Evolutionary conservation across 2,888 invertebrate species (phyloP).

Genomic region (Pollenia angustigena): DNA sequence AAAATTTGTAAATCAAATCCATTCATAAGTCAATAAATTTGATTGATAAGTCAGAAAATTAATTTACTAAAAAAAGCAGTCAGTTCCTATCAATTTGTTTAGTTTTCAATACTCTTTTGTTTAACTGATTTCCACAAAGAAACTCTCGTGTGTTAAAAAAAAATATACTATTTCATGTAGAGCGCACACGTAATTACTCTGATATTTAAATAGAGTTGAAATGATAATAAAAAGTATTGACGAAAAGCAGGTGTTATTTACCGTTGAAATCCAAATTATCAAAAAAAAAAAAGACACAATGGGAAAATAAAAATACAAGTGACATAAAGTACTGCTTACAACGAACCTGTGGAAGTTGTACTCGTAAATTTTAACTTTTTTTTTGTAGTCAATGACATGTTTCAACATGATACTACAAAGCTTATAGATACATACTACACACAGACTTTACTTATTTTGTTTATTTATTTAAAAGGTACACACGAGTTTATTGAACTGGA

Average conservation of each 20-base stretch:
- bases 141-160: too few relatives aligned
- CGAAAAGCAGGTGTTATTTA: constrained; percentile 55
- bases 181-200: neutral
- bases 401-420: constrained; percentile 8
- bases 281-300: neutral
- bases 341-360: neutral
- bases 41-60: neutral
- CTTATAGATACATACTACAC: constrained; percentile 27
- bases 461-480: neutral
- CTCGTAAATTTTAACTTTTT: neutral
- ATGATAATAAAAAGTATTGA: neutral
- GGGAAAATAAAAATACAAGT: constrained; percentile 30
- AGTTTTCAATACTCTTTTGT: too few relatives aligned
- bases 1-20: constrained; percentile 7
- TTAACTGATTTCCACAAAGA: too few relatives aligned
- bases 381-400: constrained; percentile 27
- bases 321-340: constrained; percentile 17
- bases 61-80: neutral
- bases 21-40: constrained; percentile 7
- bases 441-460: neutral
- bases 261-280: constrained; percentile 40
- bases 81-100: neutral
- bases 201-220: neutral
- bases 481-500: constrained; percentile 64
- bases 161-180: neutral